phyloP scores from a whole-genome alignment of 2,888 invertebrate species.

The Ichneumoninae sp. region DNA sequence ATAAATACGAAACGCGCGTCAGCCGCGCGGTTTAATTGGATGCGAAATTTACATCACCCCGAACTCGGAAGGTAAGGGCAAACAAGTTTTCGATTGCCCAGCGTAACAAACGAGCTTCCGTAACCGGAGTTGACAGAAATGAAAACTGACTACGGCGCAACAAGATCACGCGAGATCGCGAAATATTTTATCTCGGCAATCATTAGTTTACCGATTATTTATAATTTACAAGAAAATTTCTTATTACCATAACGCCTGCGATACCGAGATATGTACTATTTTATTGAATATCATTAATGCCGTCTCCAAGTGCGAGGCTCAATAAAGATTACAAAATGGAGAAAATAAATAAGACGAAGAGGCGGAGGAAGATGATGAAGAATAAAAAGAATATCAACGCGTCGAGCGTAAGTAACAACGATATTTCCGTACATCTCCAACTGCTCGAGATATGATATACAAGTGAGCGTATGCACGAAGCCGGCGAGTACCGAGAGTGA shows the following conservation, averaged over 20 bases:
- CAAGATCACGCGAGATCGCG: background rate
- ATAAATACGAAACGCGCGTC: background rate
- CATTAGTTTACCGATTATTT: conserved; percentile 8
- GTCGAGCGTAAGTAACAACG: background rate
- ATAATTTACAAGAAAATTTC: conserved; percentile 18
- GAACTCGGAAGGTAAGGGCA: background rate
- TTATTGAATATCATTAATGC: conserved; percentile 31
- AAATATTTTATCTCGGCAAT: background rate
- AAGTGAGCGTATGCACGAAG: background rate
- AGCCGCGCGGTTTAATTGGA: conserved; percentile 11
- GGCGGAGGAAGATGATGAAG: background rate
- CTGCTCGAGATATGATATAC: background rate
- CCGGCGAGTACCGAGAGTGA: conserved; percentile 17
- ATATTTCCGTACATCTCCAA: conserved; percentile 7
- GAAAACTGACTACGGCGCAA: background rate
- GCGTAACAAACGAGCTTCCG: background rate
- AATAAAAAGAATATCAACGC: background rate
- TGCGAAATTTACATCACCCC: background rate
- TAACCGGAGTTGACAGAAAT: conserved; percentile 15
- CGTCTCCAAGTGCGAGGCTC: background rate
- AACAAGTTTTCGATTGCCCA: conserved; percentile 6
- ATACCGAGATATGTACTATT: conserved; percentile 1
- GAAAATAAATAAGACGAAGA: background rate
- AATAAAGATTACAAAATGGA: conserved; percentile 7
- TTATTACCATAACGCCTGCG: conserved; percentile 30